Conservation (phyloP, 2,113 vertebrate genomes). For the Myodes glareolus region DNA sequence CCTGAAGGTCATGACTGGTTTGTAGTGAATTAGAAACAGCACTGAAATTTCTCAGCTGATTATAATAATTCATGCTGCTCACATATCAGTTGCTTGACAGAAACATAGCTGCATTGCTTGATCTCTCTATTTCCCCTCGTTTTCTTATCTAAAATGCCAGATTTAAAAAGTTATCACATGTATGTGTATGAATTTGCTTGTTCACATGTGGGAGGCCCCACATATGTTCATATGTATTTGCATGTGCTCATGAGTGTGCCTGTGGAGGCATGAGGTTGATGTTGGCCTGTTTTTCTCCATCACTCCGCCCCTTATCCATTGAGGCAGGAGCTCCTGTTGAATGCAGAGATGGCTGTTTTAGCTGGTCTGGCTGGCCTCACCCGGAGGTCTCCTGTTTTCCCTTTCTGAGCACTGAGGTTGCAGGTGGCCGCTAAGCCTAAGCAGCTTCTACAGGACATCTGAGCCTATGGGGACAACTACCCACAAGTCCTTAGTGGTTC, state of each 20-base stretch:
- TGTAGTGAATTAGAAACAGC: not conserved
- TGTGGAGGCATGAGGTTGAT: not conserved
- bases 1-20: not conserved
- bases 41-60: not conserved
- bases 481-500: not conserved
- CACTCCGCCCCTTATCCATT: not conserved
- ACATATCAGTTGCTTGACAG: not conserved
- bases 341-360: not conserved
- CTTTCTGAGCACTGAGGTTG: not conserved
- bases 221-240: no score
- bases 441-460: not conserved
- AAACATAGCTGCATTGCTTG: not conserved
- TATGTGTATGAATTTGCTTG: no score
- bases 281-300: no score
- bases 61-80: not conserved
- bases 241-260: not conserved
- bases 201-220: not conserved
- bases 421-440: no score
- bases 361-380: not conserved
- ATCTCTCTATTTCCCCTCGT: not conserved
- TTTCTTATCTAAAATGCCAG: not conserved
- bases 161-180: not conserved
- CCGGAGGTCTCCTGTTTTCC: no score
- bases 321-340: not conserved
- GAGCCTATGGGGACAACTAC: not conserved